phyloP scores from a whole-genome alignment of 1,140 invertebrate genomes.

The Temnothorax nylanderi region DNA sequence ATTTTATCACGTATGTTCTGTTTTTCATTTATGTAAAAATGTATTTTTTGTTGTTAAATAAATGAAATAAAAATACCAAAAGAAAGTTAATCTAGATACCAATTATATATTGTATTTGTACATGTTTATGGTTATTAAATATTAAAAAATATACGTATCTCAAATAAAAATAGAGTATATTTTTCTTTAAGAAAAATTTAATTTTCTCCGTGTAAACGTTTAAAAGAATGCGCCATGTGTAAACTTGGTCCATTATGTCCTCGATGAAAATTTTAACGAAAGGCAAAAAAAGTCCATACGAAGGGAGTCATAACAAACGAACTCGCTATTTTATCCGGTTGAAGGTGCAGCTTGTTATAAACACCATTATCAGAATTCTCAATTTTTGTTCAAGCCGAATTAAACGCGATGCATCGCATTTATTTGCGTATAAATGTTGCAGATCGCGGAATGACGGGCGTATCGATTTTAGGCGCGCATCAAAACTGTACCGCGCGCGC shows the following conservation, averaged over 20 bases:
- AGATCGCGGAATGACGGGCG: conserved; percentile 14
- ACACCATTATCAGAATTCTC: conserved; percentile 24
- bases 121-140: background rate
- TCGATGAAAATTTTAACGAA: background rate
- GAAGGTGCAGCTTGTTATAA: conserved; percentile 41
- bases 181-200: background rate
- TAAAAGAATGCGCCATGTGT: background rate
- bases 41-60: background rate
- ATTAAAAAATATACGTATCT: background rate
- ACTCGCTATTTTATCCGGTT: background rate
- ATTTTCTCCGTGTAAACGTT: background rate
- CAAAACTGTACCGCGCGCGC: conserved; percentile 17
- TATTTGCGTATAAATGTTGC: conserved; percentile 49
- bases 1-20: background rate
- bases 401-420: conserved; percentile 8
- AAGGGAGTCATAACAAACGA: background rate
- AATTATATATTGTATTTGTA: background rate
- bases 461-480: conserved; percentile 57
- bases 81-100: background rate
- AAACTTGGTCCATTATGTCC: background rate
- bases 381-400: conserved; percentile 46
- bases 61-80: background rate
- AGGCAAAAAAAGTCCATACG: background rate
- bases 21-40: background rate
- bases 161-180: background rate